Percentiles rank a stretch among this genome's conserved stretches.
phyloP scores from a whole-genome alignment of 2,888 invertebrate genomes.

The Lepas anatifera region DNA sequence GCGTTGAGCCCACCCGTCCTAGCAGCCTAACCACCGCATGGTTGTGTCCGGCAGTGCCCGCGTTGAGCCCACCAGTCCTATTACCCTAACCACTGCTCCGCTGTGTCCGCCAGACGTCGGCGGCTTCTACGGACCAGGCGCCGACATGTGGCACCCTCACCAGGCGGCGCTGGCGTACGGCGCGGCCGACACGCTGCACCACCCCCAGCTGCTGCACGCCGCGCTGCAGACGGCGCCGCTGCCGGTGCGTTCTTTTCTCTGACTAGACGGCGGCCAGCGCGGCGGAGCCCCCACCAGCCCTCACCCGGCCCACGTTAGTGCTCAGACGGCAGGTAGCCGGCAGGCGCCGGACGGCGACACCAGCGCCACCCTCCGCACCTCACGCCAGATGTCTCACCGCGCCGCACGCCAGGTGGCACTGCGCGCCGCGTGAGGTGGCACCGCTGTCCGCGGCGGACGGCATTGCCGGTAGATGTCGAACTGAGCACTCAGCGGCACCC shows the following conservation, averaged over 20 bases:
- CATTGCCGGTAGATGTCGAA: too few species aligned
- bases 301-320: conserved; percentile 5
- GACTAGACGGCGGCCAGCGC: conserved; percentile 44
- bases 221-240: conserved; percentile 83
- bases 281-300: conserved; percentile 6
- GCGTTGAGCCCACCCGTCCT: too few species aligned
- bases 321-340: too few species aligned
- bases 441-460: conserved; percentile 7
- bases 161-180: conserved; percentile 48
- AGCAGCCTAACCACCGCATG: too few species aligned
- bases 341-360: too few species aligned
- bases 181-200: conserved; percentile 46
- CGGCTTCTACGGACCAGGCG: not conserved
- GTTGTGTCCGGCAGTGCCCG: too few species aligned
- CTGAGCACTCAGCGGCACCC: too few species aligned
- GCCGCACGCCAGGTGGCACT: not conserved
- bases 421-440: not conserved
- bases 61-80: too few species aligned
- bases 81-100: too few species aligned
- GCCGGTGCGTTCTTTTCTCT: conserved; percentile 92
- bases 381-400: not conserved
- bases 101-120: conserved; percentile 16
- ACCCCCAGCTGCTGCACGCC: conserved; percentile 50
- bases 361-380: too few species aligned
- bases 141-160: conserved; percentile 22